phyloP scores from a whole-genome alignment of 2,113 vertebrate species.

The Cichladusa arquata region DNA sequence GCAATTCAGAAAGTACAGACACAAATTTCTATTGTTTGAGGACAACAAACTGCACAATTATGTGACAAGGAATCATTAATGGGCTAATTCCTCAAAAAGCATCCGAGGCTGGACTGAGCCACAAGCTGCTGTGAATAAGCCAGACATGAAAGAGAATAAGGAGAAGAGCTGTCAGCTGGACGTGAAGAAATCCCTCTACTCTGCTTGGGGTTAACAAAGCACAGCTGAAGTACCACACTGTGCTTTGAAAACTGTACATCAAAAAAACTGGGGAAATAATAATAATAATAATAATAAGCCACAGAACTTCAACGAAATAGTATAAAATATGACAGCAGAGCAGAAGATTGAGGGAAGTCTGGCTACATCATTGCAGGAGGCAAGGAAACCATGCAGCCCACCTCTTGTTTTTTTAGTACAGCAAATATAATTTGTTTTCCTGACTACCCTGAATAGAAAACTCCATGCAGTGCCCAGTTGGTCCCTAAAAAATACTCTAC shows the following conservation, averaged over 20 bases:
- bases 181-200: not conserved
- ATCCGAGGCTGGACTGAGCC: not conserved
- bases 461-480: not conserved
- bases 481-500: not conserved
- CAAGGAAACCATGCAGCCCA: not conserved
- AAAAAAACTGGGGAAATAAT: not conserved
- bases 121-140: not conserved
- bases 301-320: not conserved
- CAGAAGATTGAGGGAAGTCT: not conserved
- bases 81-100: not conserved
- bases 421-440: not conserved
- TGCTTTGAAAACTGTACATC: not conserved
- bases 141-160: not conserved
- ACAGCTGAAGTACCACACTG: not conserved
- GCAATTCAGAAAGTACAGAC: not conserved
- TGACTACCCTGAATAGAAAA: not conserved
- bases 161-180: not conserved
- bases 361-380: not conserved
- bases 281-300: not conserved
- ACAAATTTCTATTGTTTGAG: not conserved
- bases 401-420: not conserved
- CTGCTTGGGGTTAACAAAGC: accelerated
- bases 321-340: not conserved
- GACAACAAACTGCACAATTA: not conserved
- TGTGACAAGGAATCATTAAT: not conserved